These are phyloP conservation scores for Paraplagusia blochii DNA, from an alignment of 2,113 vertebrate species.

Conservation along the genomic window DNA sequence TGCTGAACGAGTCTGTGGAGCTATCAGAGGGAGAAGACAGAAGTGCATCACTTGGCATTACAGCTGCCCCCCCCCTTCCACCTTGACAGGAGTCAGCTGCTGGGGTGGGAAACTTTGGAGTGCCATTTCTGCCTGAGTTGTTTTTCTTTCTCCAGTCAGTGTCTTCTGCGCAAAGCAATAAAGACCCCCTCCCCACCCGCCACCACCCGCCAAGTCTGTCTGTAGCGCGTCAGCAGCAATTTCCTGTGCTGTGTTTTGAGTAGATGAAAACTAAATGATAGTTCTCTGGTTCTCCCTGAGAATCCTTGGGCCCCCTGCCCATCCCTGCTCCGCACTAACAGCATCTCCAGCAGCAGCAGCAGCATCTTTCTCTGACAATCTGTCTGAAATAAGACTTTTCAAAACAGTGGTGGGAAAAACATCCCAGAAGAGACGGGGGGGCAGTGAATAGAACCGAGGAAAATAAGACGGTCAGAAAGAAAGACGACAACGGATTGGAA, in stretches of 20 bases:
- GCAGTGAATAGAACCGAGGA: not conserved
- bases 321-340: slow-evolving; percentile 1
- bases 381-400: slow-evolving; percentile 40
- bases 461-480: not conserved
- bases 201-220: slow-evolving; percentile 6
- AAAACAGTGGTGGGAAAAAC: slow-evolving; percentile 1
- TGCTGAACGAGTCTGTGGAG: not conserved
- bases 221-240: slow-evolving; percentile 33
- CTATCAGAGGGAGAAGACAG: slow-evolving; percentile 7
- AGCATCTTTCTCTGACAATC: slow-evolving; percentile 21
- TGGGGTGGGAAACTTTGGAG: slow-evolving; percentile 20
- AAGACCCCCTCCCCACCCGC: too few relatives aligned
- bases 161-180: slow-evolving; percentile 21
- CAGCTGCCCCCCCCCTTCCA: slow-evolving; percentile 24
- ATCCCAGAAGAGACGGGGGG: not conserved
- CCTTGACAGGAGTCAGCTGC: slow-evolving; percentile 43
- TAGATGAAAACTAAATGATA: slow-evolving; percentile 41
- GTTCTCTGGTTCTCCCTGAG: slow-evolving; percentile 10
- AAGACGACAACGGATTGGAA: too few relatives aligned
- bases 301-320: not conserved
- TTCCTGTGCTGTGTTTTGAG: slow-evolving; percentile 53
- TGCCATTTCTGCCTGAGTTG: not conserved
- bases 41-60: slow-evolving; percentile 29
- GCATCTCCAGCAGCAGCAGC: too few relatives aligned
- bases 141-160: slow-evolving; percentile 13